Evolutionary conservation across 1,140 invertebrate genomes (phyloP).

Genomic region (Drosophila rhopaloa): DNA sequence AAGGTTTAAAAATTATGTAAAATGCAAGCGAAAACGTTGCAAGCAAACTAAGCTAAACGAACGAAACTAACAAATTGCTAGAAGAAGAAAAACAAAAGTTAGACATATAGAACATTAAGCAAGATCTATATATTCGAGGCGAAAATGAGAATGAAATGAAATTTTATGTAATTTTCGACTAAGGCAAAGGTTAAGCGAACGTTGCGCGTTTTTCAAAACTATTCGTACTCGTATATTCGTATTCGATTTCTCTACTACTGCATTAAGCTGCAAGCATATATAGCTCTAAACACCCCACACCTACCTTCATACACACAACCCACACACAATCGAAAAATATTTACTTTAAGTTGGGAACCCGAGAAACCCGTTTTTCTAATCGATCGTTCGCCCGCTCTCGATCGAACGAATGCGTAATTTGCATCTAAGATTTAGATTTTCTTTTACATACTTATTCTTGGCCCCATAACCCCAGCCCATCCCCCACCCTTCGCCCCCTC

Average conservation of each 20-base stretch:
- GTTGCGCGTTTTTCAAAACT: constrained; percentile 73
- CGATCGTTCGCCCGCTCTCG: constrained; percentile 8
- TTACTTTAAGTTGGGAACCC: constrained; percentile 47
- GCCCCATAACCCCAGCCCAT: background rate
- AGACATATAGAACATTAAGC: constrained; percentile 60
- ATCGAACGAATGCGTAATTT: constrained; percentile 25
- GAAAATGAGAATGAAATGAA: constrained; percentile 43
- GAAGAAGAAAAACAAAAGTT: constrained; percentile 42
- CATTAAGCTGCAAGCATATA: constrained; percentile 71
- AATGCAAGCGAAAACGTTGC: constrained; percentile 43
- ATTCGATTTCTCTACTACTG: constrained; percentile 73
- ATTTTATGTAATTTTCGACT: constrained; percentile 79
- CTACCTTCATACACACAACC: constrained; percentile 26
- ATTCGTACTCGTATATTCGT: constrained; percentile 65
- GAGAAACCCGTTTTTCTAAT: constrained; percentile 14
- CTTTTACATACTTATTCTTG: constrained; percentile 40
- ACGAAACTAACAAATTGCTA: constrained; percentile 32
- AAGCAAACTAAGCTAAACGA: constrained; percentile 47
- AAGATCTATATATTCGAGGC: constrained; percentile 31
- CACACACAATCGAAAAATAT: constrained; percentile 30
- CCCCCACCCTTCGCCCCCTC: background rate
- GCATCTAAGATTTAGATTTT: constrained; percentile 47
- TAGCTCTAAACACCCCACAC: constrained; percentile 62
- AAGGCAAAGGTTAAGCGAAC: constrained; percentile 69
- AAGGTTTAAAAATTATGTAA: constrained; percentile 53